Conservation (phyloP, 1,140 invertebrate species). For the Neuroterus valhalla region DNA sequence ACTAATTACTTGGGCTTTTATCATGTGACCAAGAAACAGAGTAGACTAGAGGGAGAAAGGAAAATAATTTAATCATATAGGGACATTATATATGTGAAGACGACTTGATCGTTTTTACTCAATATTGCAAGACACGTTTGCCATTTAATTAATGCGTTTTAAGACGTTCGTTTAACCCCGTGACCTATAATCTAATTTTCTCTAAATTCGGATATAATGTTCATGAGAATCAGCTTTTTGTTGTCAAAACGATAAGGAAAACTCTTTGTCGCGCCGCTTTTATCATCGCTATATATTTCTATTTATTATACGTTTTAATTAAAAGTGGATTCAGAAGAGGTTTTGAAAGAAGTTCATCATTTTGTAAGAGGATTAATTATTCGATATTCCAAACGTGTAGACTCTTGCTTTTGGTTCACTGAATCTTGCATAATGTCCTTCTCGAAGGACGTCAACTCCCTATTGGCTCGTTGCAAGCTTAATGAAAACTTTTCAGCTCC, state of each 20-base stretch:
- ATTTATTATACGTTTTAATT: conserved; percentile 28
- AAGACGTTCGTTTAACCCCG: conserved; percentile 38
- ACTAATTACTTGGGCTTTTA: conserved; percentile 59
- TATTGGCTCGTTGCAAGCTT: conserved; percentile 30
- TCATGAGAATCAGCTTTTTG: conserved; percentile 1
- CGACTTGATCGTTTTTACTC: conserved; percentile 13
- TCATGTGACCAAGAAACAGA: conserved; percentile 39
- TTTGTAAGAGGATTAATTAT: conserved; percentile 22
- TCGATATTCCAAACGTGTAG: conserved; percentile 28
- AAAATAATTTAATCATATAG: background rate
- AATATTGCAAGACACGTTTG: background rate
- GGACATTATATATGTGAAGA: background rate
- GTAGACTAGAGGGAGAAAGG: background rate
- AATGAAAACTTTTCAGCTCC: conserved; percentile 31
- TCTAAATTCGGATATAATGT: background rate
- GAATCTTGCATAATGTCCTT: conserved; percentile 30
- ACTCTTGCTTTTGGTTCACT: conserved; percentile 28
- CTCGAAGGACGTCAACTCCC: conserved; percentile 29
- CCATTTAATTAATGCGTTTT: conserved; percentile 41
- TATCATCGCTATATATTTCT: conserved; percentile 23
- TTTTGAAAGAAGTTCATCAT: conserved; percentile 27
- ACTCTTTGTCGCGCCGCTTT: conserved; percentile 18
- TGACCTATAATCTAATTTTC: conserved; percentile 39
- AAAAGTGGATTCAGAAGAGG: conserved; percentile 1
- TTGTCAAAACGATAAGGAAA: conserved; percentile 4